phyloP scores from a whole-genome alignment of 2,888 invertebrate species.

The Silvanus unidentatus region DNA sequence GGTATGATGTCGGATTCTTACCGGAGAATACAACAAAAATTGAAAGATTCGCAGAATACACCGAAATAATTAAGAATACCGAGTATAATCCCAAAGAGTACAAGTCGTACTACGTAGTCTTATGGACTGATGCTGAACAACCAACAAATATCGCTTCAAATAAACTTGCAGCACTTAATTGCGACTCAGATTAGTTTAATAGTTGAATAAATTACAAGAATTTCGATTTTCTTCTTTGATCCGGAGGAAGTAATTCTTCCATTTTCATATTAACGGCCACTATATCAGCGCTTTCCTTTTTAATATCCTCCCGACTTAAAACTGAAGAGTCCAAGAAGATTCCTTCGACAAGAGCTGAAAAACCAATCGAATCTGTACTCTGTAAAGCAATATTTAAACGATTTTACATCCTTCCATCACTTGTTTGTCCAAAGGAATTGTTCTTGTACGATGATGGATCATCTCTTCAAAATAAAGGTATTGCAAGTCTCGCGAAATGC shows the following conservation, averaged over 20 bases:
- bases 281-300: slow-evolving; percentile 33
- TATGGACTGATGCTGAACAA: too few species aligned
- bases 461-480: slow-evolving; percentile 29
- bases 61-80: too few species aligned
- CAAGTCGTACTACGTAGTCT: too few species aligned
- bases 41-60: too few species aligned
- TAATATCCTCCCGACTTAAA: slow-evolving; percentile 33
- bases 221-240: neutral
- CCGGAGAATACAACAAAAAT: too few species aligned
- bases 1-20: too few species aligned
- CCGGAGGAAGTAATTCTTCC: slow-evolving; percentile 23
- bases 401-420: slow-evolving; percentile 31
- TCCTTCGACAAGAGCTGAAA: slow-evolving; percentile 29
- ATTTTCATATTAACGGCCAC: slow-evolving; percentile 27
- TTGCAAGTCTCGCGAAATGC: slow-evolving; percentile 23
- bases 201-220: too few species aligned
- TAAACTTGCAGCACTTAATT: slow-evolving; percentile 1
- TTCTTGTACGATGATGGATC: slow-evolving; percentile 28
- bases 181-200: neutral
- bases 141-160: neutral
- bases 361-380: neutral
- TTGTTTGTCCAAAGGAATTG: slow-evolving; percentile 19
- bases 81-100: too few species aligned
- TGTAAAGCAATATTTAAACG: slow-evolving; percentile 2
- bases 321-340: slow-evolving; percentile 27